Percentiles rank a stretch among this genome's conserved stretches.
Conservation (phyloP, 2,888 invertebrate species). For the Atethmia centrago region DNA sequence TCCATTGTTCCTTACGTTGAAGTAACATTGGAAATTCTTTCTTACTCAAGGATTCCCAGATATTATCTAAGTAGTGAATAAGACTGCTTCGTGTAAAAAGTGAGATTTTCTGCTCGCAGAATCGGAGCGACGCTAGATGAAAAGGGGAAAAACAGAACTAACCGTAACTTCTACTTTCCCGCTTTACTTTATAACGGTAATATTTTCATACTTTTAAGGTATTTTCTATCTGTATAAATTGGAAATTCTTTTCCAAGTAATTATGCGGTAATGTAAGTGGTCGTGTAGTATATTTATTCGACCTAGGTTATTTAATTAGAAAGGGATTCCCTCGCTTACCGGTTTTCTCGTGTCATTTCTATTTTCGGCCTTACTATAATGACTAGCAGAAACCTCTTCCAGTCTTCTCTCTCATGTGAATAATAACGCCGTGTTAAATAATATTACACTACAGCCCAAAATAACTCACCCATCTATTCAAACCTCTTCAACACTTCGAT, state of each 20-base stretch:
- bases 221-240: not conserved
- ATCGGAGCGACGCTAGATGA: conserved; percentile 14
- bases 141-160: conserved; percentile 13
- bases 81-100: conserved; percentile 35
- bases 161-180: conserved; percentile 4
- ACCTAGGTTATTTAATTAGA: not conserved
- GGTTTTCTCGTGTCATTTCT: not conserved
- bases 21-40: not conserved
- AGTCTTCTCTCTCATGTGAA: too few species aligned
- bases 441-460: conserved; percentile 14
- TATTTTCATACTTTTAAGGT: conserved; percentile 15
- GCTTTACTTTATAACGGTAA: conserved; percentile 1
- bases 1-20: too few species aligned
- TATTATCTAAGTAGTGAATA: conserved; percentile 17
- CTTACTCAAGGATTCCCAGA: conserved; percentile 3
- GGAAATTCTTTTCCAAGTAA: conserved; percentile 1
- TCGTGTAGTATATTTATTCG: not conserved
- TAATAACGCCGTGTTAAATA: not conserved
- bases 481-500: conserved; percentile 32
- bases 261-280: not conserved
- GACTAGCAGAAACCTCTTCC: too few species aligned
- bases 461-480: conserved; percentile 21
- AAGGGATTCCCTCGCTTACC: not conserved
- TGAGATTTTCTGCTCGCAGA: conserved; percentile 25
- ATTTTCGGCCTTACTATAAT: too few species aligned